A percentile compares a stretch with the other conserved stretches of the same genome.
Conservation (phyloP, 2,888 invertebrate species). For the Epinotia bilunana region DNA sequence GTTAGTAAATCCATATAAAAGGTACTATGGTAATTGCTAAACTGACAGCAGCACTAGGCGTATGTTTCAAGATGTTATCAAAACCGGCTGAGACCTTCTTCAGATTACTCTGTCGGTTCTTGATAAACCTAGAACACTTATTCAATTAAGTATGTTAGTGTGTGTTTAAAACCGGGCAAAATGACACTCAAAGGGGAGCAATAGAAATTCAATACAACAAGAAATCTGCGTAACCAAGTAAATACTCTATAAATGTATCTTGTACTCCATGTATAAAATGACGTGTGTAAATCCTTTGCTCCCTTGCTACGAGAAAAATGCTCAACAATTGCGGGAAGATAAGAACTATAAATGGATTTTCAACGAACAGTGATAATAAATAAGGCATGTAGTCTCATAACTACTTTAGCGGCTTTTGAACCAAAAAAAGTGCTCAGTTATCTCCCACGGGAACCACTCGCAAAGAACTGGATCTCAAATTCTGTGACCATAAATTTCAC, state of each 20-base stretch:
- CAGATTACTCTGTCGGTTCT: too few species aligned
- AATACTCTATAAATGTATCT: not conserved
- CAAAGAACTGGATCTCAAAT: conserved; percentile 27
- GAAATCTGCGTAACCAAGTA: too few species aligned
- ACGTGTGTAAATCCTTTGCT: not conserved
- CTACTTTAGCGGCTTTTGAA: not conserved
- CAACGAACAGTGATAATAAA: not conserved
- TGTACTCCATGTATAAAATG: not conserved
- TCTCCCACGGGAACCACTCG: conserved; percentile 16
- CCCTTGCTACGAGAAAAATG: not conserved
- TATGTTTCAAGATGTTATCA: too few species aligned
- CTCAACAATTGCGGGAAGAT: not conserved
- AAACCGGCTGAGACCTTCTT: too few species aligned
- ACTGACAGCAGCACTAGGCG: too few species aligned
- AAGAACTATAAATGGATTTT: not conserved
- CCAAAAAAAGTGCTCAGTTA: conserved; percentile 2
- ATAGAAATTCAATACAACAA: too few species aligned
- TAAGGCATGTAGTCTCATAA: not conserved
- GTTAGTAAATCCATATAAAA: not conserved
- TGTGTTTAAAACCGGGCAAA: too few species aligned
- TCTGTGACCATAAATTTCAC: conserved; percentile 20
- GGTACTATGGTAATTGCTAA: not conserved
- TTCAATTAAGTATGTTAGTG: too few species aligned
- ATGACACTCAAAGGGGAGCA: too few species aligned
- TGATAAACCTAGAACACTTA: too few species aligned